Evolutionary conservation across 2,113 vertebrate species (phyloP).

Genomic region (Ondatra zibethicus): DNA sequence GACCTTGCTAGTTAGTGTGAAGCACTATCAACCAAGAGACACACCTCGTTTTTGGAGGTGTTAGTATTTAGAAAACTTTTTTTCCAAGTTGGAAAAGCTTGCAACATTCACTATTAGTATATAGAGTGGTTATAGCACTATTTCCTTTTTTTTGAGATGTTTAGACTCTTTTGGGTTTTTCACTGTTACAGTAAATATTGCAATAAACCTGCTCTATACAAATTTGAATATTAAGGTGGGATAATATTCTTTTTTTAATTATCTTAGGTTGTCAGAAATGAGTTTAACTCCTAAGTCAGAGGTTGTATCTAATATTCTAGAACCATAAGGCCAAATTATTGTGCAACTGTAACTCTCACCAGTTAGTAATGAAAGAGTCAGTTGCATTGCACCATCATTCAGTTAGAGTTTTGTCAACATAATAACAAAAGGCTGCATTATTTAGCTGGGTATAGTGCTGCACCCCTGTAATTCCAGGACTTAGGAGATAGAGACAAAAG

Average conservation of each 20-base stretch:
- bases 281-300: constrained; percentile 9
- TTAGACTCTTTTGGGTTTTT: not conserved
- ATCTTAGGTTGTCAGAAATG: not conserved
- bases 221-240: not conserved
- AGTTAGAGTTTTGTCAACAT: not conserved
- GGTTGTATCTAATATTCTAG: constrained; percentile 19
- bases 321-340: not conserved
- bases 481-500: not conserved
- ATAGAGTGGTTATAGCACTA: not conserved
- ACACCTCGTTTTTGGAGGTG: not conserved
- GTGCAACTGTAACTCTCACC: not conserved
- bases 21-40: not conserved
- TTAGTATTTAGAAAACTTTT: not conserved
- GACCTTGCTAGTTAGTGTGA: not conserved
- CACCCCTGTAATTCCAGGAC: not conserved
- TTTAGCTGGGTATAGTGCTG: not conserved
- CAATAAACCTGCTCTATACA: not conserved
- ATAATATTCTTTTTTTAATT: not conserved
- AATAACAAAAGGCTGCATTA: not conserved
- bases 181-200: constrained; percentile 17
- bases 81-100: not conserved
- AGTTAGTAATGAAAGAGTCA: not conserved
- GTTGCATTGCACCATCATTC: not conserved
- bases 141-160: not conserved
- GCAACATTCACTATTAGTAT: not conserved